phyloP scores from a whole-genome alignment of 2,888 invertebrate genomes.

The Philaethria dido region DNA sequence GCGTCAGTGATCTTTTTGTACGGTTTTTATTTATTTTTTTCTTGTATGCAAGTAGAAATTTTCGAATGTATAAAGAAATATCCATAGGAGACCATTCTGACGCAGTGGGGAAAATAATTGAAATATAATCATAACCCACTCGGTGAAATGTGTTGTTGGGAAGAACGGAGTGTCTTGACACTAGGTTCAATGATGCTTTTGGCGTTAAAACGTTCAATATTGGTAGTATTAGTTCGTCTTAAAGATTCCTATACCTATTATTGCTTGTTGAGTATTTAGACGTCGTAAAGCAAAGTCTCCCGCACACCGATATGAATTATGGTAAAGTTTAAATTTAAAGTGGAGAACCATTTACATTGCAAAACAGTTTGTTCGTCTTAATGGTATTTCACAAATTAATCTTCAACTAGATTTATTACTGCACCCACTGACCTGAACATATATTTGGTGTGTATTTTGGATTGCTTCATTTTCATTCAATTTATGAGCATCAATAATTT shows the following conservation, averaged over 20 bases:
- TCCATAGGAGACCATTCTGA: too few species aligned
- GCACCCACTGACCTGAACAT: neutral
- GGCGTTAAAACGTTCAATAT: too few species aligned
- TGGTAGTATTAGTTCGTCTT: too few species aligned
- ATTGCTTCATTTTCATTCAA: neutral
- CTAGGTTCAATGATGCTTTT: too few species aligned
- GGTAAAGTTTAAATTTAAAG: constrained; percentile 9
- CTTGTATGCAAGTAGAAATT: too few species aligned
- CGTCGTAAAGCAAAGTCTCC: neutral
- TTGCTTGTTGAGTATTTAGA: neutral
- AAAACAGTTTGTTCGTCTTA: constrained; percentile 14
- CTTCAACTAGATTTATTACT: neutral
- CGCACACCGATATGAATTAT: neutral
- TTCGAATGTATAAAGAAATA: too few species aligned
- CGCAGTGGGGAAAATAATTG: too few species aligned
- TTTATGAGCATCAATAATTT: neutral
- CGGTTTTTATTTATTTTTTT: too few species aligned
- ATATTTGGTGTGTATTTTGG: constrained; percentile 8
- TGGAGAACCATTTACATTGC: constrained; percentile 18
- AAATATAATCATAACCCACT: too few species aligned
- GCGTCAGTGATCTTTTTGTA: too few species aligned
- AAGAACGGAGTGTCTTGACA: too few species aligned
- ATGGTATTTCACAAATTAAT: constrained; percentile 13
- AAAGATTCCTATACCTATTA: neutral
- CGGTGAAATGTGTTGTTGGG: too few species aligned